These are phyloP conservation scores for Nomada hirtipes DNA, from an alignment of 2,888 invertebrate species.

Conservation along the genomic window DNA sequence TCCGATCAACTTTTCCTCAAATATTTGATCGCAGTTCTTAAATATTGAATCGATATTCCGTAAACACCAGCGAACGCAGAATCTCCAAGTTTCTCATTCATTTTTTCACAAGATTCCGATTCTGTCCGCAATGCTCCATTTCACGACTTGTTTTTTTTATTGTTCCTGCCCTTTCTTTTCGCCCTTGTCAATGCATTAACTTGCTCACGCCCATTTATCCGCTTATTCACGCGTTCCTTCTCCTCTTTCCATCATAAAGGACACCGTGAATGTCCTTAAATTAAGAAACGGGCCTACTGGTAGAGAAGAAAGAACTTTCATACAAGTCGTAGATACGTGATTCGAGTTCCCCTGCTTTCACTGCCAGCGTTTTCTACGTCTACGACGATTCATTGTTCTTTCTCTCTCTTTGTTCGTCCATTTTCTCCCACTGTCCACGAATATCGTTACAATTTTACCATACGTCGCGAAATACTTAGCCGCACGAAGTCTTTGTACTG, in stretches of 20 bases:
- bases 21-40: background rate
- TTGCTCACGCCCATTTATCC: background rate
- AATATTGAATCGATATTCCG: no score
- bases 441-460: slow-evolving; percentile 38
- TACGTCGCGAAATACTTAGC: slow-evolving; percentile 24
- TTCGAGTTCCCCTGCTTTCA: slow-evolving; percentile 10
- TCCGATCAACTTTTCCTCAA: background rate
- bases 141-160: background rate
- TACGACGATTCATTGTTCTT: slow-evolving; percentile 38
- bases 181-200: slow-evolving; percentile 10
- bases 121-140: background rate
- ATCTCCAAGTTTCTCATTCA: background rate
- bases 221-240: slow-evolving; percentile 5
- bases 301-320: slow-evolving; percentile 18
- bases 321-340: slow-evolving; percentile 19
- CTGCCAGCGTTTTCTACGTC: slow-evolving; percentile 7
- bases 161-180: background rate
- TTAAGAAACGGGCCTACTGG: slow-evolving; percentile 17
- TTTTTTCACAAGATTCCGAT: background rate
- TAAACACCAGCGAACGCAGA: background rate
- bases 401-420: background rate
- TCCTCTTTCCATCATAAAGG: background rate
- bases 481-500: slow-evolving; percentile 9
- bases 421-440: background rate
- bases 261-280: slow-evolving; percentile 25